These are phyloP conservation scores for Anoplius nigerrimus DNA, from an alignment of 2,888 invertebrate species.

Conservation along the genomic window DNA sequence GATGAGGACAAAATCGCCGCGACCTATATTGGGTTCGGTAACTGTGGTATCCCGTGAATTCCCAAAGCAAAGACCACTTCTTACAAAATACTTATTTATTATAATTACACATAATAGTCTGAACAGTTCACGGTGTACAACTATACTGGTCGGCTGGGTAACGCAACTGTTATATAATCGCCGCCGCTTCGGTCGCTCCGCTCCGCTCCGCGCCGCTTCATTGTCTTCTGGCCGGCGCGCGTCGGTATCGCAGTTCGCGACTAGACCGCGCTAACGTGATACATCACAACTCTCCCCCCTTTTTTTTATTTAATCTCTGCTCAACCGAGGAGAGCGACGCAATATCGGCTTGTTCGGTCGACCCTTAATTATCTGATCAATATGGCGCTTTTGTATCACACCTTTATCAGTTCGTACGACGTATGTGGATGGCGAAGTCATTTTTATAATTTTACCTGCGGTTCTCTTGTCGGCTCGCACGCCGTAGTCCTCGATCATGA, in stretches of 20 bases:
- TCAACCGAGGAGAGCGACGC: constrained; percentile 28
- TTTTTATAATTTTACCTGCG: constrained; percentile 23
- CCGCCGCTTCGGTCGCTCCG: neutral
- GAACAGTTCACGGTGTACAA: no score
- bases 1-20: no score
- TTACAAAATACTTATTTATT: no score
- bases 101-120: no score
- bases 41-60: no score
- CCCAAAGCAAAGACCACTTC: no score
- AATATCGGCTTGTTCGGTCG: neutral
- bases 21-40: no score
- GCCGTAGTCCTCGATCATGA: constrained; percentile 29
- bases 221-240: no score
- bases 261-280: constrained; percentile 3
- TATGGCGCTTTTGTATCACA: constrained; percentile 28
- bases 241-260: neutral
- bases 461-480: constrained; percentile 23
- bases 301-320: constrained; percentile 10
- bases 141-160: no score
- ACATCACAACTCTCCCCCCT: constrained; percentile 34
- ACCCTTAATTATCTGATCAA: constrained; percentile 25
- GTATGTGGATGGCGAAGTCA: constrained; percentile 32
- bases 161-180: neutral
- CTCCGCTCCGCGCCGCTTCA: no score
- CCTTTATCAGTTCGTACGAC: constrained; percentile 12